Percentiles rank a stretch among this genome's conserved stretches.
Evolutionary conservation across 2,797 vertebrate genomes (phyloP).

Genomic region (Halcyon smyrnensis): DNA sequence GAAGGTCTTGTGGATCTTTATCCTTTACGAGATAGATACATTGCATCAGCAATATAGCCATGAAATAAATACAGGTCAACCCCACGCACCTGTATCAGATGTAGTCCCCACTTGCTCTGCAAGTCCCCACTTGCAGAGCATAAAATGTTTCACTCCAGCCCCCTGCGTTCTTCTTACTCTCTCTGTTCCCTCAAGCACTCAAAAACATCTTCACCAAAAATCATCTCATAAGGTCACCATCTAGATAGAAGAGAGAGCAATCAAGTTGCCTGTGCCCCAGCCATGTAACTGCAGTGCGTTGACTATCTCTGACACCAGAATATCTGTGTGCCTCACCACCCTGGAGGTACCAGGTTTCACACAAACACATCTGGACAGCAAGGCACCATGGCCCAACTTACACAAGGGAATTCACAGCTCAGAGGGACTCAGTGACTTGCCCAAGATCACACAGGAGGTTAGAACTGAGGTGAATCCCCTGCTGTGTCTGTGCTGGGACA

Average conservation of each 20-base stretch:
- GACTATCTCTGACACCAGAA: background rate
- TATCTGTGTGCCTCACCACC: accelerated
- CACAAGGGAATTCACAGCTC: accelerated
- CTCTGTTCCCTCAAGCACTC: background rate
- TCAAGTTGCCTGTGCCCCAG: background rate
- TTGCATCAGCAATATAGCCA: background rate
- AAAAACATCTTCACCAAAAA: background rate
- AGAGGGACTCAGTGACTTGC: background rate
- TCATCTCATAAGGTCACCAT: background rate
- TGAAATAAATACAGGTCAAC: background rate
- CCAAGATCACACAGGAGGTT: background rate
- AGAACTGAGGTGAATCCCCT: background rate
- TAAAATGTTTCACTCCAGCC: background rate
- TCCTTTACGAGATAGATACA: background rate
- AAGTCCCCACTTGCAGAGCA: background rate
- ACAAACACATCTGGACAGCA: background rate
- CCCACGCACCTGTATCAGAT: background rate
- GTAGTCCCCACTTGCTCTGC: background rate
- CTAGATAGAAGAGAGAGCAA: background rate
- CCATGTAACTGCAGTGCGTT: background rate
- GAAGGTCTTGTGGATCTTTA: background rate
- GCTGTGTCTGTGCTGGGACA: accelerated
- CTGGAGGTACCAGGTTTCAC: accelerated
- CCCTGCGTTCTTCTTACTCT: background rate
- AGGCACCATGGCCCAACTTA: background rate